phyloP scores from a whole-genome alignment of 2,888 invertebrate genomes.

The Cataglyphis cursor region DNA sequence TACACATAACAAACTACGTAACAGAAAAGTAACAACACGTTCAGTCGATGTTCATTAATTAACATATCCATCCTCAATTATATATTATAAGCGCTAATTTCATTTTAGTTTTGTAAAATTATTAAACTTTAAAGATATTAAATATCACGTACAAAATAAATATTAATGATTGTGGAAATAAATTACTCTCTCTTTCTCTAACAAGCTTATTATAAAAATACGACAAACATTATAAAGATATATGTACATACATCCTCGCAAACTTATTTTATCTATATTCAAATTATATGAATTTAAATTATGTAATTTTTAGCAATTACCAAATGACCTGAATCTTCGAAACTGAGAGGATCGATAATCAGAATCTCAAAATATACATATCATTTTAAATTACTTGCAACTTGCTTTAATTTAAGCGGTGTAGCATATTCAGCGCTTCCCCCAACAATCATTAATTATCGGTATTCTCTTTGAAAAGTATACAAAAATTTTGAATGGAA shows the following conservation, averaged over 20 bases:
- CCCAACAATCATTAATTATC: neutral
- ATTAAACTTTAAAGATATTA: neutral
- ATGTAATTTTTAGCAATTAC: neutral
- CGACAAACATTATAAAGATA: neutral
- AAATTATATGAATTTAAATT: slow-evolving; percentile 13
- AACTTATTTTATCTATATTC: neutral
- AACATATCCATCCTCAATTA: neutral
- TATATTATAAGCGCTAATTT: neutral
- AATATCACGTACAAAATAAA: neutral
- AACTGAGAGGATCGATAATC: slow-evolving; percentile 8
- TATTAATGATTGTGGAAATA: neutral
- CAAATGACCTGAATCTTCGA: neutral
- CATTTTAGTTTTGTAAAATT: neutral
- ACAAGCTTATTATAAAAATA: neutral
- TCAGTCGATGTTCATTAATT: neutral
- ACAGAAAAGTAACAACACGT: neutral
- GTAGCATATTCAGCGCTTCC: neutral
- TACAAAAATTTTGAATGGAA: neutral
- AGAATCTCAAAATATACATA: neutral
- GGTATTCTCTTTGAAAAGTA: neutral
- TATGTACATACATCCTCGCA: neutral
- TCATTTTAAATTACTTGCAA: neutral
- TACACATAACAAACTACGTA: neutral
- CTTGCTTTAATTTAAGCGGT: neutral
- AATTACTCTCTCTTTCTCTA: neutral